Percentiles rank a stretch among this genome's conserved stretches.
Conservation (phyloP, 1,140 invertebrate genomes). For the Nasonia vitripennis region DNA sequence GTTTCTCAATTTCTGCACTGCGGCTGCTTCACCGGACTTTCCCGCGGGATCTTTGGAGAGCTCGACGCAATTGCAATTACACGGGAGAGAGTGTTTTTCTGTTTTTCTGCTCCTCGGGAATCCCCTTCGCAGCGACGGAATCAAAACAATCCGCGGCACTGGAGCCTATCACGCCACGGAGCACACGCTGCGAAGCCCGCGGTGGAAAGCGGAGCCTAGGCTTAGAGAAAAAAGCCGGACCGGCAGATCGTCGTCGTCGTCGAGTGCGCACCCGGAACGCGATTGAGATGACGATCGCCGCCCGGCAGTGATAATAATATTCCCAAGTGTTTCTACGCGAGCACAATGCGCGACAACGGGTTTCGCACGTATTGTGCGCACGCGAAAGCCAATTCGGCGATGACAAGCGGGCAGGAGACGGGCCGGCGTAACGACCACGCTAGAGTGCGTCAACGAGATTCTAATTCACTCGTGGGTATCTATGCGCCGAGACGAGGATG, state of each 20-base stretch:
- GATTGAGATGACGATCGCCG: too few relatives aligned
- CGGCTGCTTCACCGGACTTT: neutral
- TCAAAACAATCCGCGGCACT: neutral
- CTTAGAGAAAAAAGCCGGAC: neutral
- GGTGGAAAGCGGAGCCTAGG: constrained; percentile 14
- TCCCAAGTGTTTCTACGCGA: constrained; percentile 31
- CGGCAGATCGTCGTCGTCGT: too few relatives aligned
- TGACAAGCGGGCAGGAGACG: neutral
- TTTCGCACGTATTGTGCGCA: constrained; percentile 4
- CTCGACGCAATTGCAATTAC: too few relatives aligned
- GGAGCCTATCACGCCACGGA: neutral
- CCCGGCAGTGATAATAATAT: constrained; percentile 26
- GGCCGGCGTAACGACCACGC: neutral
- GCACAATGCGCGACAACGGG: constrained; percentile 20
- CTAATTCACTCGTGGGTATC: constrained; percentile 19
- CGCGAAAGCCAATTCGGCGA: constrained; percentile 32
- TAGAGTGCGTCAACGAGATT: constrained; percentile 43
- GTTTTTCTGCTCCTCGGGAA: neutral
- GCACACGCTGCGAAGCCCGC: constrained; percentile 48
- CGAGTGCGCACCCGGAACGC: too few relatives aligned
- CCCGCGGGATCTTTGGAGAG: too few relatives aligned
- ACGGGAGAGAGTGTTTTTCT: too few relatives aligned
- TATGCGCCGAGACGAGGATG: neutral
- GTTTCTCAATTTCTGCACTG: constrained; percentile 72
- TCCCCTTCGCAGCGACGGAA: neutral